Base-by-base conservation (phyloP, 2,888 invertebrate genomes). In the Pteria penguin region DNA sequence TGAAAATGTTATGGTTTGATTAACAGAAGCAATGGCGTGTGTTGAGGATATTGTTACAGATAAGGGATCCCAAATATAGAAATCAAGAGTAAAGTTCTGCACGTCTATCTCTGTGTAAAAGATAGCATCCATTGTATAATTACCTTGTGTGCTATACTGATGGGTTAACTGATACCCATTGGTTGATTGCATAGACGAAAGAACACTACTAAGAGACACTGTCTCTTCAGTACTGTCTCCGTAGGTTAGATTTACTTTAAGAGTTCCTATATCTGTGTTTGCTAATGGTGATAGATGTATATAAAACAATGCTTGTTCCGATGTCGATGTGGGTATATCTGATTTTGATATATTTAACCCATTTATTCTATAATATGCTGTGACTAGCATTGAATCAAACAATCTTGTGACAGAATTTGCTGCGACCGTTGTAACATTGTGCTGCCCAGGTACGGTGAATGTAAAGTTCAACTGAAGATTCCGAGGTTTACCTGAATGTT, bases 381-480 rank as follows among this genome's bases (percentile, higher is more conserved):
- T 27, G 2, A 68, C 33, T 22, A 36, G 2, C 11, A 45, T 18
- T 22, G 26, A 29, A 11, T 54, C 54, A 5, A 32, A 52, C 24
- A 27, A 22, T 26, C 62, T 29, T 1, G 61, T 22, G 14, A 74
- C 29, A 29, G 55, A 4, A 26, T 74, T 74, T 55, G 31, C 32
- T n/a, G 63, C 68, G 18, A 68, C 24, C 8, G 55, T 54, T 27
- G 33, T 74, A 8, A 74, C 32, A 14, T 55, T 74, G 36, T 68
- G 33, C 4, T 31, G 18, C 11, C 62, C 55, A 22, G 68, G 61
- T 4, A 55, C 26, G 8, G 32, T 5, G 24, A 68, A 62, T 2
- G 61, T 29, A 27, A 26, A 60, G 52, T 60, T 36, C 2, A 32
- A 1, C 4, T 18, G 14, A 26, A 54, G 2, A 4, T 2, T 8